These are phyloP conservation scores for Ctenomys sociabilis DNA, from an alignment of 2,113 vertebrate species.

Conservation along the genomic window DNA sequence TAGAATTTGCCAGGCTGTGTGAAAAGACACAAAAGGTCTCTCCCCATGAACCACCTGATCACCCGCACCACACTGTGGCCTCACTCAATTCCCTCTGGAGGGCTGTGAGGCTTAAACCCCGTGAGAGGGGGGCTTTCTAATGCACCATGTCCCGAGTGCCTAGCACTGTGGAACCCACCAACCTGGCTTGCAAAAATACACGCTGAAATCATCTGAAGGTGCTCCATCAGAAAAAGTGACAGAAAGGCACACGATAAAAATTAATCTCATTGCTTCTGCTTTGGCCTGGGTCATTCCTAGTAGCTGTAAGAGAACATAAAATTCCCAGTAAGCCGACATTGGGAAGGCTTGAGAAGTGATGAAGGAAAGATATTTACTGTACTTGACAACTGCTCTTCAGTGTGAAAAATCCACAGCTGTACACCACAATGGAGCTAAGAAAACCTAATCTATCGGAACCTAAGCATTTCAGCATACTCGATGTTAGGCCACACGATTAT, in stretches of 20 bases:
- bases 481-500: not conserved
- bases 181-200: not conserved
- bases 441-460: not conserved
- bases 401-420: slow-evolving; percentile 68
- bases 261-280: slow-evolving; percentile 2
- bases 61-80: not conserved
- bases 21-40: not conserved
- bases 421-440: slow-evolving; percentile 37
- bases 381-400: slow-evolving; percentile 52
- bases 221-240: slow-evolving; percentile 40
- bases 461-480: slow-evolving; percentile 52
- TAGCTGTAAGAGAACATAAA: slow-evolving; percentile 39
- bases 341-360: slow-evolving; percentile 44
- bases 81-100: not conserved
- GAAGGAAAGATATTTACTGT: slow-evolving; percentile 70
- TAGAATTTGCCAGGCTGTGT: slow-evolving; percentile 5
- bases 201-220: slow-evolving; percentile 46
- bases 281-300: slow-evolving; percentile 32
- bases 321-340: not conserved
- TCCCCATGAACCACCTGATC: not conserved
- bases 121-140: not conserved
- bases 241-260: slow-evolving; percentile 50
- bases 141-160: not conserved
- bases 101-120: not conserved
- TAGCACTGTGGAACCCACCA: not conserved